Conservation (phyloP, 2,797 vertebrate genomes). For the Falco biarmicus region DNA sequence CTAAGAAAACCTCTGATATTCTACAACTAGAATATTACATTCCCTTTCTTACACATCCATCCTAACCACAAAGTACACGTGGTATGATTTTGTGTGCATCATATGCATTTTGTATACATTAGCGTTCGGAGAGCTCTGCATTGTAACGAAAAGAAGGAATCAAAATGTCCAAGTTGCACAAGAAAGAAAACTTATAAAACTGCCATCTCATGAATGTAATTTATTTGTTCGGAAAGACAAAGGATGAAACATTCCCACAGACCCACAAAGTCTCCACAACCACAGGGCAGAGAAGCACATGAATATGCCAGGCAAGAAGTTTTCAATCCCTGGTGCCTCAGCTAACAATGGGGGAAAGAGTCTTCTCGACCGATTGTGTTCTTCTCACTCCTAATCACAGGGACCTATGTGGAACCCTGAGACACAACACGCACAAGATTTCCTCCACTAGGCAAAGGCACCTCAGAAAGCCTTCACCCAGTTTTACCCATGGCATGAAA, state of each 20-base stretch:
- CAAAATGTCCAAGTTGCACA: constrained; percentile 59
- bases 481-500: background rate
- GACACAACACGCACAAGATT: background rate
- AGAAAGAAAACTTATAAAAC: constrained; percentile 71
- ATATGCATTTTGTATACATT: background rate
- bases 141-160: constrained; percentile 44
- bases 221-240: constrained; percentile 69
- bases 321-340: constrained; percentile 40
- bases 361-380: background rate
- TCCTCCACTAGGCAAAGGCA: background rate
- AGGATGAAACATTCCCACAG: constrained; percentile 64
- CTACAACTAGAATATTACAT: background rate
- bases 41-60: background rate
- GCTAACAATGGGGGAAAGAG: constrained; percentile 39
- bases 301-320: constrained; percentile 55
- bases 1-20: background rate
- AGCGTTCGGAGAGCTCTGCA: constrained; percentile 19
- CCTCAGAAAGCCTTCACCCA: background rate
- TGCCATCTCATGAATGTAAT: constrained; percentile 66
- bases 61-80: background rate
- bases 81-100: background rate
- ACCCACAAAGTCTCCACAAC: constrained; percentile 45
- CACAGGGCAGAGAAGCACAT: constrained; percentile 64
- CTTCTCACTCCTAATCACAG: background rate
- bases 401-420: background rate